phyloP scores from a whole-genome alignment of 2,888 invertebrate species.

The Sisyra terminalis region DNA sequence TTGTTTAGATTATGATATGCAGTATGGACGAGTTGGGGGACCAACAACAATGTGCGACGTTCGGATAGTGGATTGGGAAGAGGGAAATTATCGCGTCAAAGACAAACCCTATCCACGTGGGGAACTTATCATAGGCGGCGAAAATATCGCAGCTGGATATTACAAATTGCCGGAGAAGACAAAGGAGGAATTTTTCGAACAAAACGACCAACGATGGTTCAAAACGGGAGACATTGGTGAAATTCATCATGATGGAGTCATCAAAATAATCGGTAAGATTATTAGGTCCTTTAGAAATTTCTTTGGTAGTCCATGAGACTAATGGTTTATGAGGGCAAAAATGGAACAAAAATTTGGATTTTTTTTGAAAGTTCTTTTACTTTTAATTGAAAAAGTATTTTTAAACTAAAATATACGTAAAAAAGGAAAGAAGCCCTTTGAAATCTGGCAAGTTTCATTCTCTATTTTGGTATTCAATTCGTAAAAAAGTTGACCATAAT shows the following conservation, averaged over 20 bases:
- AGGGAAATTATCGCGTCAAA: constrained; percentile 75
- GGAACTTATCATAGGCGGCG: constrained; percentile 61
- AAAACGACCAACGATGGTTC: constrained; percentile 79
- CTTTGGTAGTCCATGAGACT: too few species aligned
- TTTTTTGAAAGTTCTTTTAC: too few species aligned
- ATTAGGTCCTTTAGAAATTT: too few species aligned
- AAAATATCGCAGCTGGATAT: constrained; percentile 85
- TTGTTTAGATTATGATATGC: constrained; percentile 27
- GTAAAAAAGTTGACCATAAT: too few species aligned
- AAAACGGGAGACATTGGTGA: constrained; percentile 93
- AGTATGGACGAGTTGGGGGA: constrained; percentile 69
- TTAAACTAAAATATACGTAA: too few species aligned
- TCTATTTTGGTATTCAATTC: too few species aligned
- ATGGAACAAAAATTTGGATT: too few species aligned
- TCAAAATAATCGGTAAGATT: constrained; percentile 86
- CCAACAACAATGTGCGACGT: constrained; percentile 76
- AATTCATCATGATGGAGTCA: constrained; percentile 80
- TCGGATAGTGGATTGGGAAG: constrained; percentile 81
- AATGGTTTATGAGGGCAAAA: too few species aligned
- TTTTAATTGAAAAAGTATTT: too few species aligned
- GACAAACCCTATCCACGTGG: constrained; percentile 78
- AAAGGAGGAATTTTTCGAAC: constrained; percentile 72
- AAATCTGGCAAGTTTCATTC: too few species aligned
- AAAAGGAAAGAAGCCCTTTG: too few species aligned
- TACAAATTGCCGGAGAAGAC: constrained; percentile 82